phyloP scores from a whole-genome alignment of 1,140 invertebrate species.

The Lethocerus indicus region DNA sequence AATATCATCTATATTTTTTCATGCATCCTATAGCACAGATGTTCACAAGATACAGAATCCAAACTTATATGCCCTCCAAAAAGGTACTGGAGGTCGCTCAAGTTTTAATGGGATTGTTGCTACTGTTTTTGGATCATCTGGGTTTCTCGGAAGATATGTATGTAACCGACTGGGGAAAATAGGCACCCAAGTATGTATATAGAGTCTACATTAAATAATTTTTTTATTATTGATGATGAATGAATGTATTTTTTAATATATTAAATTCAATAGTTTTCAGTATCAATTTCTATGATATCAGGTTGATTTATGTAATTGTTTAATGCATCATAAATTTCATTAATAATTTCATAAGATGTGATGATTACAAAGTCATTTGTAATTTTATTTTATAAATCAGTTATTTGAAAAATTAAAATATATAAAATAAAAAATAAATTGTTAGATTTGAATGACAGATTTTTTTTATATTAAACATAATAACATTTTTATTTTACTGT shows the following conservation, averaged over 20 bases:
- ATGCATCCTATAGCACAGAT: too few species aligned
- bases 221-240: background rate
- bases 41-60: slow-evolving; percentile 6
- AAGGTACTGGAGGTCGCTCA: slow-evolving; percentile 82
- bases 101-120: slow-evolving; percentile 94
- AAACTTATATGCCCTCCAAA: slow-evolving; percentile 34
- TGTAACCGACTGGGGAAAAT: slow-evolving; percentile 77
- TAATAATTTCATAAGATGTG: too few species aligned
- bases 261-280: background rate
- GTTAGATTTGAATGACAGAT: background rate
- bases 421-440: background rate
- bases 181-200: slow-evolving; percentile 50
- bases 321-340: too few species aligned
- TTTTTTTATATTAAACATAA: background rate
- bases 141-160: slow-evolving; percentile 73
- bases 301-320: too few species aligned
- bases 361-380: background rate
- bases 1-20: too few species aligned
- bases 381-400: background rate
- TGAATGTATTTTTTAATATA: background rate
- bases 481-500: slow-evolving; percentile 18
- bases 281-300: background rate
- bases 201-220: background rate
- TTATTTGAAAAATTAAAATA: background rate
- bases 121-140: slow-evolving; percentile 88